These are phyloP conservation scores for Pheosia tremula DNA, from an alignment of 2,888 invertebrate genomes.

Conservation along the genomic window DNA sequence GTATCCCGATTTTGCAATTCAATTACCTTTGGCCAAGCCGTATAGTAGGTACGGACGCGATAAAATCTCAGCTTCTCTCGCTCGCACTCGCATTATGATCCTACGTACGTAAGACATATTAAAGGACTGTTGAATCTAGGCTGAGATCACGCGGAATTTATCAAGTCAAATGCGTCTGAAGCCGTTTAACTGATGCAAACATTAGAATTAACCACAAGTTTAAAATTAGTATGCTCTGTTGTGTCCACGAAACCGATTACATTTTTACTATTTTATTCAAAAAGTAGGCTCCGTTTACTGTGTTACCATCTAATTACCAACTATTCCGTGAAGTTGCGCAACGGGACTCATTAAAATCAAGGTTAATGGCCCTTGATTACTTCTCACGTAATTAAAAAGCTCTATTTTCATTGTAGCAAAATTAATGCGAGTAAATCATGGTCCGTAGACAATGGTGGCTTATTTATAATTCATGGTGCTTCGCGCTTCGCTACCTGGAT, in stretches of 20 bases:
- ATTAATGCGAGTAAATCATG: conserved; percentile 55
- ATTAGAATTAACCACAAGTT: background rate
- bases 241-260: background rate
- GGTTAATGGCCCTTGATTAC: conserved; percentile 45
- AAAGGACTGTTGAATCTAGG: conserved; percentile 19
- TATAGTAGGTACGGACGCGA: conserved; percentile 18
- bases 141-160: conserved; percentile 29
- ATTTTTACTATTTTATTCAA: conserved; percentile 7
- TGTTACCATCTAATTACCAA: conserved; percentile 35
- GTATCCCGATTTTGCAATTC: conserved; percentile 29
- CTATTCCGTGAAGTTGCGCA: conserved; percentile 34
- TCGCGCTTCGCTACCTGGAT: conserved; percentile 51
- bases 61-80: conserved; percentile 27
- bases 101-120: conserved; percentile 24
- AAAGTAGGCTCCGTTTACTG: conserved; percentile 13
- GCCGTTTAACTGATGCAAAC: conserved; percentile 6
- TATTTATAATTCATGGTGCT: conserved; percentile 60
- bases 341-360: conserved; percentile 42
- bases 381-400: conserved; percentile 42
- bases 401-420: conserved; percentile 51
- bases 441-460: conserved; percentile 43
- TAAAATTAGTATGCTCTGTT: background rate
- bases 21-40: conserved; percentile 24
- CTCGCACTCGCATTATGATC: conserved; percentile 24
- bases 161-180: conserved; percentile 28